Percentiles rank a stretch among this genome's conserved stretches.
Evolutionary conservation across 2,113 vertebrate genomes (phyloP).

Genomic region (Willisornis vidua): DNA sequence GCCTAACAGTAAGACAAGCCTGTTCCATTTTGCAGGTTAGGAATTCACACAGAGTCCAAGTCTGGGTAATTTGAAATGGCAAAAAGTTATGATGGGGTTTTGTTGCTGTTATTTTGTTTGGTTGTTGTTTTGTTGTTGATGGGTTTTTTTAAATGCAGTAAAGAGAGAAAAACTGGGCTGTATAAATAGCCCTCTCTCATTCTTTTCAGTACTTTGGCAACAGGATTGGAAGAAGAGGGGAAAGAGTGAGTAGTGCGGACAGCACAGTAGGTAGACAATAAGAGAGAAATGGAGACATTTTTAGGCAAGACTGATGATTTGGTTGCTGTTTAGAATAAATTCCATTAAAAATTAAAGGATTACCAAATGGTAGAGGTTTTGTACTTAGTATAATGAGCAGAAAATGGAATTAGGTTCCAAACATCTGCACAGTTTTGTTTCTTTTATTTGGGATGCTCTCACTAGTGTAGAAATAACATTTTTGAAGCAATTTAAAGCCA

Average conservation of each 20-base stretch:
- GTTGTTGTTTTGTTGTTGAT: too few species aligned
- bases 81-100: background rate
- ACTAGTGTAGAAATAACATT: background rate
- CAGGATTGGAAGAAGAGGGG: background rate
- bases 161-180: background rate
- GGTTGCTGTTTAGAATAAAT: slow-evolving; percentile 19
- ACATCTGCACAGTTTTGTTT: background rate
- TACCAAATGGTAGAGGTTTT: background rate
- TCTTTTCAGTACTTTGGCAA: background rate
- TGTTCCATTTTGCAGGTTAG: background rate
- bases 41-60: background rate
- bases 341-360: background rate
- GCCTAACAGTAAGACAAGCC: background rate
- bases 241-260: background rate
- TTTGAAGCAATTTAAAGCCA: background rate
- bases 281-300: background rate
- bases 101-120: too few species aligned
- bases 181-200: background rate
- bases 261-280: background rate
- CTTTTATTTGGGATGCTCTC: background rate
- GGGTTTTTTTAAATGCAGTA: background rate
- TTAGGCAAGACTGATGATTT: background rate
- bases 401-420: background rate
- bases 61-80: background rate
- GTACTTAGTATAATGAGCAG: background rate